Base-by-base conservation (phyloP, 2,797 vertebrate genomes). In the Staurois parvus region DNA sequence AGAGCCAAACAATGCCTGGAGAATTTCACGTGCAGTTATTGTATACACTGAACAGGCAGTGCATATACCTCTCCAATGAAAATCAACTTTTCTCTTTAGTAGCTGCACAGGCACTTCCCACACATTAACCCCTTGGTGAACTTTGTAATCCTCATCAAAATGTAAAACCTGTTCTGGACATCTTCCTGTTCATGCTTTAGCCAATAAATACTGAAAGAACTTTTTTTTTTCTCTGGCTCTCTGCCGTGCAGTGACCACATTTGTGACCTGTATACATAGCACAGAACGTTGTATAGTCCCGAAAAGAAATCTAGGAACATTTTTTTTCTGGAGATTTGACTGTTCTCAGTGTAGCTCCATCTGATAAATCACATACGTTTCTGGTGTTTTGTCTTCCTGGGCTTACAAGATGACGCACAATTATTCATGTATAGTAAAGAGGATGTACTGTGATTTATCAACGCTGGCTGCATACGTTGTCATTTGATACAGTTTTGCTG, bases 31-130 rank as follows among this genome's bases (percentile, higher is more conserved):
- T 79, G 80, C 75, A 73, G 81, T 56, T 87, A 79, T 87, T 87
- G 85, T 87, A 87, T 86, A 86, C 67, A 86, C 40, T 68, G 75
- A 75, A 83, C 81, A 87, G 81, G 69, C 80, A 59, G 76, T 21
- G 10, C 72, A 15, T 81, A 62, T 79, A 87, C 75, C 29, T 48
- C 73, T 77, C 79, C 67, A 79, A 69, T 86, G 79, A 76, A 48
- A 82, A 72, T 30, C 7, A 72, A 34, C 74, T 73, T 72, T 78
- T 48, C 78, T 62, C 32, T 32, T 67, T 32, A 13, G 59, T 34
- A 83, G 56, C 37, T 72, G 3, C 42, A 40, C 40, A 79, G 69
- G 78, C 56, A 19, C 75, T 74, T 79, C 85, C 79, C 40, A 72
- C 70, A 83, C 42, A 56, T 86, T 86, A 86, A 86, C 85, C 85